phyloP scores from a whole-genome alignment of 2,888 invertebrate species.

The Scaptomyza flava region DNA sequence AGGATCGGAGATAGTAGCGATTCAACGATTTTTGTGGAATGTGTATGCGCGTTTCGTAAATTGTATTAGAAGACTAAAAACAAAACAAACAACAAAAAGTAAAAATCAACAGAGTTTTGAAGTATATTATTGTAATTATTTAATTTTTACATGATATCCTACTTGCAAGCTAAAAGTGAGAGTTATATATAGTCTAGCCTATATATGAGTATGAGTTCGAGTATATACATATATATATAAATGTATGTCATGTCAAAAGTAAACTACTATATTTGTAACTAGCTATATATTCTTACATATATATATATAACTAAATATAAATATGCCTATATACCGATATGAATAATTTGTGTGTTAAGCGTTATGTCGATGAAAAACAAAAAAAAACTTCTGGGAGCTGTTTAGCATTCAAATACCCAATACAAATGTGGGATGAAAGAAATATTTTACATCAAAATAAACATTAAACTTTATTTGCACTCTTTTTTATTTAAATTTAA shows the following conservation, averaged over 20 bases:
- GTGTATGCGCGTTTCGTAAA: slow-evolving; percentile 51
- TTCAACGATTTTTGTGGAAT: slow-evolving; percentile 31
- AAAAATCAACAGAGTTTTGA: slow-evolving; percentile 36
- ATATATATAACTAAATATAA: slow-evolving; percentile 40
- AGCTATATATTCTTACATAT: slow-evolving; percentile 55
- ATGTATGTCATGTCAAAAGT: slow-evolving; percentile 64
- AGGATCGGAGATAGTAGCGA: slow-evolving; percentile 89
- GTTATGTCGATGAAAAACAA: slow-evolving; percentile 21
- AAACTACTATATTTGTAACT: slow-evolving; percentile 55
- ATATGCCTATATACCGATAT: slow-evolving; percentile 38
- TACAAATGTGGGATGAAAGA: neutral
- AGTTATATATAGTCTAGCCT: slow-evolving; percentile 31
- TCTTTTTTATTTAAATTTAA: slow-evolving; percentile 4
- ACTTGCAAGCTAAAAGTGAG: slow-evolving; percentile 64
- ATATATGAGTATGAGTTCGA: slow-evolving; percentile 37
- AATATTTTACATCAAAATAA: slow-evolving; percentile 8
- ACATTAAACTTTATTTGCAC: slow-evolving; percentile 22
- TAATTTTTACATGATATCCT: slow-evolving; percentile 60
- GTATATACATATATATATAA: slow-evolving; percentile 36
- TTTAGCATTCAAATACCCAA: slow-evolving; percentile 16
- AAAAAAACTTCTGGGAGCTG: slow-evolving; percentile 27
- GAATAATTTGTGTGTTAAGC: slow-evolving; percentile 39
- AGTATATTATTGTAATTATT: slow-evolving; percentile 63
- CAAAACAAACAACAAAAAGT: slow-evolving; percentile 29
- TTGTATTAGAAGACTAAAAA: slow-evolving; percentile 67